Evolutionary conservation across 2,888 invertebrate genomes (phyloP).

Genomic region (Gnatocerus cornutus): DNA sequence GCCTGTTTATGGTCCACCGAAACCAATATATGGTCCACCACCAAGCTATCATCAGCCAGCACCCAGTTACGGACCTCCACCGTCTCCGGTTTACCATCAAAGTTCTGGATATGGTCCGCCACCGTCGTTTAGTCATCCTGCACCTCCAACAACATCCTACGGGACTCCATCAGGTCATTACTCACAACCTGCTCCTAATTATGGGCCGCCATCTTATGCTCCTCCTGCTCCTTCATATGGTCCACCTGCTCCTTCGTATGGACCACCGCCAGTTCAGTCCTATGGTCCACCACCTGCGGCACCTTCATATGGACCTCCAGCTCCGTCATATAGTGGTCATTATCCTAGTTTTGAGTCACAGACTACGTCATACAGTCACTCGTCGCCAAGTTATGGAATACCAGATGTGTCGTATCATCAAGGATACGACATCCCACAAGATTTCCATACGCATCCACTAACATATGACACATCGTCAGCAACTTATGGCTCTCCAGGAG

Average conservation of each 20-base stretch:
- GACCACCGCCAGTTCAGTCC: constrained; percentile 32
- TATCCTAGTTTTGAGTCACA: constrained; percentile 49
- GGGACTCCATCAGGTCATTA: constrained; percentile 40
- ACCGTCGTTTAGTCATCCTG: constrained; percentile 46
- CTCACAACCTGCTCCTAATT: constrained; percentile 22
- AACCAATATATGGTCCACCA: constrained; percentile 55
- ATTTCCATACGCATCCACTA: constrained; percentile 56
- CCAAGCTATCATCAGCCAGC: constrained; percentile 45
- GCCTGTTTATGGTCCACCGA: constrained; percentile 52
- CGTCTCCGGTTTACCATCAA: background rate
- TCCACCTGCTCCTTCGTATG: constrained; percentile 29
- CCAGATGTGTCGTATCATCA: constrained; percentile 35
- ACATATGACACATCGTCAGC: constrained; percentile 58
- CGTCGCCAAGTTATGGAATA: constrained; percentile 45
- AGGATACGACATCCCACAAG: constrained; percentile 57
- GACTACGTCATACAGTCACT: constrained; percentile 46
- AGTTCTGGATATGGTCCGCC: constrained; percentile 58
- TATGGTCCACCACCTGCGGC: constrained; percentile 23
- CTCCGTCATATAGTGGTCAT: constrained; percentile 47
- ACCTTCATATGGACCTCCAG: constrained; percentile 1
- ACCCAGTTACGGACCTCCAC: constrained; percentile 53
- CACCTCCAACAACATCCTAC: constrained; percentile 41
- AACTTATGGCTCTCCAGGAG: constrained; percentile 64
- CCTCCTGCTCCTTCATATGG: constrained; percentile 47
- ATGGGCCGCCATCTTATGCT: constrained; percentile 30